These are phyloP conservation scores for Cristatella mucedo DNA, from an alignment of 2,888 invertebrate genomes.

Conservation along the genomic window DNA sequence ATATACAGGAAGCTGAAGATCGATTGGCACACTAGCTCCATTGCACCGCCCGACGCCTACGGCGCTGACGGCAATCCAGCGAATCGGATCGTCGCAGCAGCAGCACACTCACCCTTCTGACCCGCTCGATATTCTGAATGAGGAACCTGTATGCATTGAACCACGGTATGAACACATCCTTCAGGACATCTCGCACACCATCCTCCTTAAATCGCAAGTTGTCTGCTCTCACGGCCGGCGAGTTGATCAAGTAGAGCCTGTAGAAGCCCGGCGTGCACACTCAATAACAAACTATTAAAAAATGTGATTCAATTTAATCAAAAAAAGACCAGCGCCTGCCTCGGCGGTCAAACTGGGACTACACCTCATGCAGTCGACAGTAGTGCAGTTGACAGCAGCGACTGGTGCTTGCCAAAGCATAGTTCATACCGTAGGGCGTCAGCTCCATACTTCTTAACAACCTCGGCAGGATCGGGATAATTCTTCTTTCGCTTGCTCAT, in stretches of 20 bases:
- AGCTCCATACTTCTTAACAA: constrained; percentile 76
- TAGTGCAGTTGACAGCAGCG: background rate
- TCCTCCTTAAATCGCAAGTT: constrained; percentile 90
- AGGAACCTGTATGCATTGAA: constrained; percentile 59
- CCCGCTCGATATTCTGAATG: constrained; percentile 74
- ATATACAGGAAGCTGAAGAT: too few species aligned
- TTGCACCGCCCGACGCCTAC: too few species aligned
- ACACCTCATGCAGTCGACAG: too few species aligned
- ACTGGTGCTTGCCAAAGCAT: constrained; percentile 3
- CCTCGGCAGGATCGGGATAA: constrained; percentile 84
- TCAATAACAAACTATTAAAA: too few species aligned
- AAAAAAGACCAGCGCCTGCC: too few species aligned
- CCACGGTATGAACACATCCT: constrained; percentile 96
- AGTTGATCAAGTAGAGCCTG: constrained; percentile 78
- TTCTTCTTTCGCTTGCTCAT: constrained; percentile 99
- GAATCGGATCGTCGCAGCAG: too few species aligned
- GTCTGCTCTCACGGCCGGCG: constrained; percentile 92
- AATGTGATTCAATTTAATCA: too few species aligned
- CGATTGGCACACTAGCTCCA: too few species aligned
- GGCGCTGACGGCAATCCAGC: too few species aligned
- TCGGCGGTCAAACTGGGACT: too few species aligned
- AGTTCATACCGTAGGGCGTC: constrained; percentile 63
- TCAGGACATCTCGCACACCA: constrained; percentile 84
- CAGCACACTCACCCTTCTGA: constrained; percentile 45
- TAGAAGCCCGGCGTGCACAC: background rate